Conservation (phyloP, 2,888 invertebrate genomes). For the Microchrysa polita region DNA sequence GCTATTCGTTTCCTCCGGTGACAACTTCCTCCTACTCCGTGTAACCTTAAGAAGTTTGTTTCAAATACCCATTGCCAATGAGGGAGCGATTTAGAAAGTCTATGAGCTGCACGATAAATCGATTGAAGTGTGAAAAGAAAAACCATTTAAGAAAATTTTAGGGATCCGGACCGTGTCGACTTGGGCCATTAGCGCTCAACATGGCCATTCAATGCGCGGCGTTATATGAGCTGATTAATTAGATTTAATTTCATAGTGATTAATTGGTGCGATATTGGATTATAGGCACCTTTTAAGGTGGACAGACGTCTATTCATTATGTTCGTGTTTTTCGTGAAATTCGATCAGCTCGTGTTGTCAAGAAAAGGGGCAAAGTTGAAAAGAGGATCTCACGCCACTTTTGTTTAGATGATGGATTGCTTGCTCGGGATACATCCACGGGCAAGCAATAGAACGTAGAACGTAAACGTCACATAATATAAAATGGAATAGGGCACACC, state of each 20-base stretch:
- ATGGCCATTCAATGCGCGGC: background rate
- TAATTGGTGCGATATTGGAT: conserved; percentile 36
- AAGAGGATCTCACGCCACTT: background rate
- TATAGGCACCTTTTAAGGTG: background rate
- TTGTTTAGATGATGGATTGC: background rate
- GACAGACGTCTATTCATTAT: background rate
- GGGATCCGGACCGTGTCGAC: background rate
- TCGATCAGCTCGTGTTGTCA: background rate
- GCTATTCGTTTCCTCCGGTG: too few relatives aligned
- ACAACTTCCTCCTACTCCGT: background rate
- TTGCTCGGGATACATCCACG: too few relatives aligned
- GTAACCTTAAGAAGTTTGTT: conserved; percentile 16
- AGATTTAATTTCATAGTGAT: conserved; percentile 34
- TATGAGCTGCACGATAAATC: conserved; percentile 21
- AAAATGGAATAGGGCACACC: conserved; percentile 3
- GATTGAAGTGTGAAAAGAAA: conserved; percentile 19
- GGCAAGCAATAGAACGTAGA: too few relatives aligned
- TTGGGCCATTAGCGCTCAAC: background rate
- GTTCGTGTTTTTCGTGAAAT: conserved; percentile 6
- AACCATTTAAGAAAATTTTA: background rate
- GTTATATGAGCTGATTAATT: conserved; percentile 16
- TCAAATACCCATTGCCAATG: conserved; percentile 16
- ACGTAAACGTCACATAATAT: background rate
- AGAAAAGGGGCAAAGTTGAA: background rate
- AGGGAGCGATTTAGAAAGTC: background rate